Base-by-base conservation (phyloP, 2,113 vertebrate genomes). In the Hydrolagus affinis region DNA sequence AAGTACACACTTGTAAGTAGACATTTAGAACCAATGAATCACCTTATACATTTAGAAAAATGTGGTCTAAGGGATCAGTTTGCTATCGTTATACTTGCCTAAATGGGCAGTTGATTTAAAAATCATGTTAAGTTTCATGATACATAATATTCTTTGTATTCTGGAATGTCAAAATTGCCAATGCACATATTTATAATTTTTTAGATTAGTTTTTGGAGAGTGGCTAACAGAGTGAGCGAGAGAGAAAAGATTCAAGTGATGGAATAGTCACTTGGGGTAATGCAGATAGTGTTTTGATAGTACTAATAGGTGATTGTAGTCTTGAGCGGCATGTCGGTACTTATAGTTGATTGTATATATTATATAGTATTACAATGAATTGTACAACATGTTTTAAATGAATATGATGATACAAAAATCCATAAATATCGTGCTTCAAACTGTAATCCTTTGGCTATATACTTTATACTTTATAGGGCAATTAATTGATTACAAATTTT, bases 401-500 rank as follows among this genome's bases (percentile, higher is more conserved):
- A 83, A 62, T 28, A 83, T 17, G 32, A 68, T 19, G 62, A 30
- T 83, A 66, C 62, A 23, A 83, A 15, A 83, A 68, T 66, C 60
- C 15, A 83, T 83, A 32, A 68, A 83, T 64, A 64, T 15, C 44
- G 44, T 44, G 60, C 60, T 80, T 66, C 30, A 60, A n/a, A 80
- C 59, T 80, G 60, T 64, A 80, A 80, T 66, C 77, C 77, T 66
- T 66, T 83, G 60, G 11, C 60, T 83, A 83, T 66, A 30, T 83
- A 64, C 77, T 66, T 68, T 66, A 30, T 83, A 64, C 77, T 66
- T 68, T 83, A 83, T 68, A 83, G 60, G 66, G 60, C 62, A 83
- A 83, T 77, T 77, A 77, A 77, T 83, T 83, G 78, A 68, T 83
- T 66, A 68, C 78, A 83, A 83, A 30, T 83, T 66, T 68, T 83